phyloP scores from a whole-genome alignment of 1,140 invertebrate genomes.

The Drosophila nigromelanica region DNA sequence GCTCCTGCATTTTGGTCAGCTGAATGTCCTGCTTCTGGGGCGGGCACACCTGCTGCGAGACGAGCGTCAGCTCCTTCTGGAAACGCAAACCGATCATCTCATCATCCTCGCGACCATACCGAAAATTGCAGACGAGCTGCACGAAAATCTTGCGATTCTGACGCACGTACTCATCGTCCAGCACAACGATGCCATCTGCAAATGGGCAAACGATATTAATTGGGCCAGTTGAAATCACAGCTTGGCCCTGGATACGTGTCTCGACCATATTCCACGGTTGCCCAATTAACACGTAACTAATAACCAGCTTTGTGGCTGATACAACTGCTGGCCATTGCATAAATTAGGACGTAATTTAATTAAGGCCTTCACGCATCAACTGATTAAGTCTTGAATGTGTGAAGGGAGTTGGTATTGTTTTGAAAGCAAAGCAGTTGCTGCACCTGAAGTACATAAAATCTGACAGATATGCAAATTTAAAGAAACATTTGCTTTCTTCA shows the following conservation, averaged over 20 bases:
- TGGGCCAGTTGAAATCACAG: slow-evolving; percentile 1
- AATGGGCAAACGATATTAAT: slow-evolving; percentile 54
- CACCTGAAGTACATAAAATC: not conserved
- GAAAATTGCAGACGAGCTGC: slow-evolving; percentile 97
- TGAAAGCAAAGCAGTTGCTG: not conserved
- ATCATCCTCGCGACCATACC: slow-evolving; percentile 98
- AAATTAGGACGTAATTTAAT: slow-evolving; percentile 65
- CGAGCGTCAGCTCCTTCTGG: slow-evolving; percentile 97
- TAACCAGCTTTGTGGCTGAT: slow-evolving; percentile 56
- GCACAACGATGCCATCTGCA: slow-evolving; percentile 95
- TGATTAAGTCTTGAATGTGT: slow-evolving; percentile 1
- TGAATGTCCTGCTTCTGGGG: slow-evolving; percentile 86
- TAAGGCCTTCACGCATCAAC: slow-evolving; percentile 19
- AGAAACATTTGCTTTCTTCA: too few species aligned
- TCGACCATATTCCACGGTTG: slow-evolving; percentile 16
- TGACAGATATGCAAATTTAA: too few species aligned
- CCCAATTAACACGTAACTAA: slow-evolving; percentile 66
- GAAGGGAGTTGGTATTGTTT: not conserved
- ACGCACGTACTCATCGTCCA: slow-evolving; percentile 96
- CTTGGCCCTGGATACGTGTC: slow-evolving; percentile 20
- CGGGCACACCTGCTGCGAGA: slow-evolving; percentile 94
- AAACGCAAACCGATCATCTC: slow-evolving; percentile 99
- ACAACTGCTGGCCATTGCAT: slow-evolving; percentile 40
- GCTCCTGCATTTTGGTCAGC: slow-evolving; percentile 90
- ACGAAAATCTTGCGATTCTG: slow-evolving; percentile 94